Conservation (phyloP, 2,113 vertebrate species). For the Melozone crissalis region DNA sequence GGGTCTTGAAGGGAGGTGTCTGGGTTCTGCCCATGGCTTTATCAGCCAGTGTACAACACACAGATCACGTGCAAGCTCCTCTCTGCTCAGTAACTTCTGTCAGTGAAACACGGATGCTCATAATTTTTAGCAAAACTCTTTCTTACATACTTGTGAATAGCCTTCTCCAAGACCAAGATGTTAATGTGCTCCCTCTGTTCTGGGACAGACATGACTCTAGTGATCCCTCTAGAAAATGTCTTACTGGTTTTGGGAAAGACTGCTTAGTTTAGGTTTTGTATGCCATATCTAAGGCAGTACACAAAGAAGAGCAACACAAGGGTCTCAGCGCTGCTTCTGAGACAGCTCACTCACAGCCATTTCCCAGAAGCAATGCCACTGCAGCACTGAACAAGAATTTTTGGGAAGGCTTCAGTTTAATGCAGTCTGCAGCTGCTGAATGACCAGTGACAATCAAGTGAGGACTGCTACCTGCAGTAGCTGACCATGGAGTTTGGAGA, state of each 20-base stretch:
- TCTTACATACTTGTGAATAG: not conserved
- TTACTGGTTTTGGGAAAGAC: not conserved
- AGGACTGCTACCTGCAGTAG: not conserved
- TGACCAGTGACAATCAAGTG: accelerated
- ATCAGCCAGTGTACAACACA: accelerated
- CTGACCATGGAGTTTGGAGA: not conserved
- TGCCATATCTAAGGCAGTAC: not conserved
- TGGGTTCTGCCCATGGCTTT: not conserved
- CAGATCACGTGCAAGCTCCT: not conserved
- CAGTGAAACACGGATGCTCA: not conserved
- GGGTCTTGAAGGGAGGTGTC: not conserved
- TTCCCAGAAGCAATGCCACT: not conserved
- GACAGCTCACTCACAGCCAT: not conserved
- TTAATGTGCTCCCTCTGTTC: not conserved
- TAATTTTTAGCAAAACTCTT: not conserved
- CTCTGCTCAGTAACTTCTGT: not conserved
- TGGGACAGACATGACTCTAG: not conserved
- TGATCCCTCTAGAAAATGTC: not conserved
- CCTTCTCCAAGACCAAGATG: not conserved
- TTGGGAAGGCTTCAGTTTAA: not conserved
- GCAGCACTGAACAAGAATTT: not conserved
- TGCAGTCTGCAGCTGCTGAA: not conserved
- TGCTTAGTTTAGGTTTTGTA: not conserved
- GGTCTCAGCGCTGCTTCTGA: not conserved
- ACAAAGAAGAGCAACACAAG: not conserved